These are phyloP conservation scores for Tetrao urogallus DNA, from an alignment of 2,113 vertebrate genomes.

Conservation along the genomic window DNA sequence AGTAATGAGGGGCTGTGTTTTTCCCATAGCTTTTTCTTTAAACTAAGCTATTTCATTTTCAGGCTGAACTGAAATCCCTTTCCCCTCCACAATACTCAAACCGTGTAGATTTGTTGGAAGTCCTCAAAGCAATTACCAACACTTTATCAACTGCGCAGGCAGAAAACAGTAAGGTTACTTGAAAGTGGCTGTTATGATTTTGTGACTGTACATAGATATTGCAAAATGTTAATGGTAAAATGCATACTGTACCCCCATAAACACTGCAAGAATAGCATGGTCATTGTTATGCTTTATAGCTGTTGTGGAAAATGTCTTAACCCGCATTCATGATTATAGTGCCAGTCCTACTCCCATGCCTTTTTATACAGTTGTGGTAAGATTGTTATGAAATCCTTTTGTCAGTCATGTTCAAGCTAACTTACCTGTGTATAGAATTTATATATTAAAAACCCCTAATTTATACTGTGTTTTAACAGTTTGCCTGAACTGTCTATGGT, in stretches of 20 bases:
- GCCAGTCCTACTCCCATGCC: conserved; percentile 56
- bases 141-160: conserved; percentile 44
- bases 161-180: conserved; percentile 53
- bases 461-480: conserved; percentile 85
- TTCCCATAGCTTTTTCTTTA: conserved; percentile 21
- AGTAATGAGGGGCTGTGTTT: conserved; percentile 9
- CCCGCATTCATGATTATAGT: conserved; percentile 60
- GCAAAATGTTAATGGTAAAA: conserved; percentile 64
- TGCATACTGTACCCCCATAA: conserved; percentile 47
- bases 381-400: conserved; percentile 69
- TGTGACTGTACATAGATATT: conserved; percentile 74
- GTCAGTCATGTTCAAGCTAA: conserved; percentile 73
- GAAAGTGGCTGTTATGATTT: conserved; percentile 56
- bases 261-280: conserved; percentile 66
- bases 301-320: conserved; percentile 69
- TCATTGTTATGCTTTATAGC: conserved; percentile 65
- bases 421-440: conserved; percentile 78
- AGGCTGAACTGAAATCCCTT: not conserved
- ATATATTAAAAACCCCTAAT: conserved; percentile 74
- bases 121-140: conserved; percentile 19
- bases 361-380: conserved; percentile 74
- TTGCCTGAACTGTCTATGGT: conserved; percentile 79
- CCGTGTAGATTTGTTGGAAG: conserved; percentile 1
- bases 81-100: not conserved
- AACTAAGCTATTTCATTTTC: conserved; percentile 24